phyloP scores from a whole-genome alignment of 2,113 vertebrate genomes.

The Helogale parvula region DNA sequence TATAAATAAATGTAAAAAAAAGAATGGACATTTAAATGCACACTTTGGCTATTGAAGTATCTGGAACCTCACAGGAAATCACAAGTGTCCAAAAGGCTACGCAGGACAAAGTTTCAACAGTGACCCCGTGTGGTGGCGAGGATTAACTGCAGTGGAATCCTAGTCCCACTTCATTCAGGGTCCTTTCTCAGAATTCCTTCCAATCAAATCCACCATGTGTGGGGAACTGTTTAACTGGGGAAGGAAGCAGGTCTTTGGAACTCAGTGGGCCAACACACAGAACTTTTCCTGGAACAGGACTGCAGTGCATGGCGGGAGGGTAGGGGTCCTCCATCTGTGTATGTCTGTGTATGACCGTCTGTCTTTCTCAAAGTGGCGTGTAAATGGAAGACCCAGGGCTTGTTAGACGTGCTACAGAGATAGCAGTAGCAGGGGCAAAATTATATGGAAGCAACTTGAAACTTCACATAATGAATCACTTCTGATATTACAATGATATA shows the following conservation, averaged over 20 bases:
- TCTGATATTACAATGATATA: neutral
- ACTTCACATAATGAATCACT: neutral
- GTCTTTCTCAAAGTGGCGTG: neutral
- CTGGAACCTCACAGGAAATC: neutral
- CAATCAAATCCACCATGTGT: neutral
- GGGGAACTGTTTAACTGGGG: neutral
- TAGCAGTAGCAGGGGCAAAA: neutral
- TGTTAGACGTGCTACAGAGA: neutral
- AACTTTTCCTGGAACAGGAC: neutral
- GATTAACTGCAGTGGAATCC: neutral
- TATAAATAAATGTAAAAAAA: too few relatives aligned
- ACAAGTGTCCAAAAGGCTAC: neutral
- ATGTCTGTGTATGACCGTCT: neutral
- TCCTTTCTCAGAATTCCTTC: neutral
- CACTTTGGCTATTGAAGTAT: neutral
- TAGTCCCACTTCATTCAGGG: neutral
- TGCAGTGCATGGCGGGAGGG: too few relatives aligned
- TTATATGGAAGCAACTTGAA: neutral
- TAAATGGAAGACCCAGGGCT: neutral
- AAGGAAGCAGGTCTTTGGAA: neutral
- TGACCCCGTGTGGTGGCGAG: neutral
- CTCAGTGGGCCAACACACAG: neutral
- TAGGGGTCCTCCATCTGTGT: too few relatives aligned
- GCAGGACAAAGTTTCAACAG: slow-evolving; percentile 52
- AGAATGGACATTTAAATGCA: neutral